phyloP scores from a whole-genome alignment of 2,113 vertebrate species.

The Riparia riparia region DNA sequence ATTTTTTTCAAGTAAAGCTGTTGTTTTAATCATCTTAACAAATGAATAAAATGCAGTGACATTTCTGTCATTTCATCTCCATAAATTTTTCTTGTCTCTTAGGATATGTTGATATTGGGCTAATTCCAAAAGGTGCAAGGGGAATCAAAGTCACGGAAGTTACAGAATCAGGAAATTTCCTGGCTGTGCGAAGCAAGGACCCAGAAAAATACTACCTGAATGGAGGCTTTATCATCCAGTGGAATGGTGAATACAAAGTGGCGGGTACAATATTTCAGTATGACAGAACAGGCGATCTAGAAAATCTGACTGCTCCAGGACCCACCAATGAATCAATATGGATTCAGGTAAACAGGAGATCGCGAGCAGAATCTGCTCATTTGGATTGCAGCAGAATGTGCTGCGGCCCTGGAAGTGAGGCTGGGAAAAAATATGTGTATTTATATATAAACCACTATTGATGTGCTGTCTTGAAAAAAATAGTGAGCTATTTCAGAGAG shows the following conservation, averaged over 20 bases:
- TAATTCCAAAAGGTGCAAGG: conserved; percentile 94
- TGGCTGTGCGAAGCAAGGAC: conserved; percentile 86
- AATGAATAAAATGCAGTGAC: not conserved
- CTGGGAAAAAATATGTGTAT: rapidly evolving
- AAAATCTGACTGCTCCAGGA: conserved; percentile 92
- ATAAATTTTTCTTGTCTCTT: not conserved
- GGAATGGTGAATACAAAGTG: conserved; percentile 95
- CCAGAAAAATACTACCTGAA: conserved; percentile 93
- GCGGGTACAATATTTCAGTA: conserved; percentile 91
- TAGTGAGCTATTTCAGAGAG: not conserved
- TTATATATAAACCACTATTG: not conserved
- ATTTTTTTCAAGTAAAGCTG: not conserved
- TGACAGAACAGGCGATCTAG: conserved; percentile 89
- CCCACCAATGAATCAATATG: conserved; percentile 90
- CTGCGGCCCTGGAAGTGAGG: not conserved
- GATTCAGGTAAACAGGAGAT: conserved; percentile 85
- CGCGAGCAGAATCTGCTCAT: not conserved
- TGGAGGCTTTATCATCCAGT: conserved; percentile 96
- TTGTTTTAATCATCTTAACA: not conserved
- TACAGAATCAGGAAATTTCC: conserved; percentile 92
- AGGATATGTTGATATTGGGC: conserved; percentile 93
- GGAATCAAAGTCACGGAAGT: conserved; percentile 91
- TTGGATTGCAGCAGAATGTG: not conserved
- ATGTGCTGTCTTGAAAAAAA: not conserved
- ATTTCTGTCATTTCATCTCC: not conserved